Base-by-base conservation (phyloP, 2,113 vertebrate genomes). In the Elgaria multicarinata region DNA sequence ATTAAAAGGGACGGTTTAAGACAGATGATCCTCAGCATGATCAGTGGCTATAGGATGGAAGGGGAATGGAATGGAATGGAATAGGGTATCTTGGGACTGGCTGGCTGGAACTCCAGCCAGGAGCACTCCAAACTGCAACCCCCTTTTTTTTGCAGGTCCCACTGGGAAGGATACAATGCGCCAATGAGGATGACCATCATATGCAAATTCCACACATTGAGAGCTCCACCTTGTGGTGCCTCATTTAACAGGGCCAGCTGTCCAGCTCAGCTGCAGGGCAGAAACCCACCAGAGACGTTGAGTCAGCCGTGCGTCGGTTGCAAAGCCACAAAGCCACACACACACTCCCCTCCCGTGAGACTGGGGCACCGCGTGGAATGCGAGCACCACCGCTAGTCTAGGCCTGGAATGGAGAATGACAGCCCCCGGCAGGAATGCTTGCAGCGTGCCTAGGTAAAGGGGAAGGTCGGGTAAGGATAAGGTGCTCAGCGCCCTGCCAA, bases 381-480 rank as follows among this genome's bases (percentile, higher is more conserved):
- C 1, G 75, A 5, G 88, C 13, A 67, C 0, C 58, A 20, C 92
- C 84, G 90, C 86, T 1, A 90, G 28, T 31, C 67, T 6, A 75
- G 88, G 89, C 92, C 88, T 0, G 66, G 90, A 92, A 91, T 9
- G 90, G 81, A 66, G n/a, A 46, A 46, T 26, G 87, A 80, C 88
- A 66, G 90, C 33, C 75, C 83, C 24, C 76, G 0, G 20, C 18
- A 93, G 93, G 93, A 94, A 93, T 89, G 88, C 84, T 81, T 77
- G 90, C 81, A 0, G 69, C 62, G 1, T 86, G 80, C 92, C 94
- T 1, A 39, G 94, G 55, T 66, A 53, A 26, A 24, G 28, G 8
- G 12, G 16, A 22, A 76, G 87, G 94, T 95, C 93, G 42, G 90
- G n/a, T 87, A 55, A 92, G 93, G 94, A 91, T 91, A 91, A 69